Base-by-base conservation (phyloP, 2,797 vertebrate genomes). In the Lophotriccus pileatus region DNA sequence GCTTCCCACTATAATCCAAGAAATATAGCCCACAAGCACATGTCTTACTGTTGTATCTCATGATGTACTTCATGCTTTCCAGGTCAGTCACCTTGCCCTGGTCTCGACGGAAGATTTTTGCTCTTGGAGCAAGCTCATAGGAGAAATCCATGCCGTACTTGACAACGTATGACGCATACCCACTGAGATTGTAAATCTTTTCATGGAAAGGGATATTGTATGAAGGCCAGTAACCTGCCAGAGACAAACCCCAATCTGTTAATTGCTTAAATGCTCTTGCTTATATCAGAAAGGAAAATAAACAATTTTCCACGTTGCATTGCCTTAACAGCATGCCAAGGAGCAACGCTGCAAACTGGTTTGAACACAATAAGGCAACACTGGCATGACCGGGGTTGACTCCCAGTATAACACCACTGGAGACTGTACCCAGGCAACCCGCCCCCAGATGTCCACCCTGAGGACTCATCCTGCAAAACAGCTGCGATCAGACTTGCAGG, bases 11-110 rank as follows among this genome's bases (percentile, higher is more conserved):
- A 22, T 12, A 66, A 87, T 25, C 36, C 64, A 70, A 88, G 43
- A 68, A 84, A 79, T 34, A 62, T 21, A 64, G 37, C 14, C 80
- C 17, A 69, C 4, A 75, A 89, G 76, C 27, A 55, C 3, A 2
- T 58, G 66, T 97, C 98, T 75, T 98, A 99, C 99, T 99, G 97
- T 99, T 99, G 97, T 99, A 99, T 98, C 99, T 98, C 99, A 99
- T 98, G 95, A 99, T 98, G 91, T 98, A 95, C 95, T 99, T 99
- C 97, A 99, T 98, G 93, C 98, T 98, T 77, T 89, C 96, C 91
- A 99, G 94, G 96, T 98, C 96, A 1, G 76, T 98, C 94, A 99
- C 98, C 62, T 95, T 98, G 74, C 97, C 98, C 93, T 99, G 98
- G 96, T 99, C 99, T 64, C 99, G 98, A 82, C 98, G 98, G 87